phyloP scores from a whole-genome alignment of 1,140 invertebrate species.

The Euura lappo region DNA sequence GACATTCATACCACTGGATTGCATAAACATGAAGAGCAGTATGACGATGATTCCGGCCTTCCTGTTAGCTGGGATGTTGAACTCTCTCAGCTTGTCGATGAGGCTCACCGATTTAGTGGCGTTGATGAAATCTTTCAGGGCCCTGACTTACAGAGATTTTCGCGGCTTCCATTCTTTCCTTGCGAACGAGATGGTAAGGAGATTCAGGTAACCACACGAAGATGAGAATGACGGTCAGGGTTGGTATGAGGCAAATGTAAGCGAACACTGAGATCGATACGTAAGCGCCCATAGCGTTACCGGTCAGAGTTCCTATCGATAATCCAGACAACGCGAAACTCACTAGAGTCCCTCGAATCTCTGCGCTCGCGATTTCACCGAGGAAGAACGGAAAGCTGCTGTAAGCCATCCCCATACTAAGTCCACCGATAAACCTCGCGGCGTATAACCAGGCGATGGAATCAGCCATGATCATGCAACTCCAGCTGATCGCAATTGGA shows the following conservation, averaged over 20 bases:
- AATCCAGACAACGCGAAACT: constrained; percentile 58
- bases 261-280: constrained; percentile 64
- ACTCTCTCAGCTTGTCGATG: constrained; percentile 44
- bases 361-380: constrained; percentile 68
- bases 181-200: constrained; percentile 71
- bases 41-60: constrained; percentile 68
- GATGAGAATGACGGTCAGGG: constrained; percentile 64
- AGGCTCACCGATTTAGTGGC: constrained; percentile 18
- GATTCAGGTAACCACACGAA: constrained; percentile 76
- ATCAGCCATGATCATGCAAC: constrained; percentile 63
- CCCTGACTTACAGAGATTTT: constrained; percentile 46
- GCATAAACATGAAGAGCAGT: constrained; percentile 72
- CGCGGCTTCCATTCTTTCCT: constrained; percentile 64
- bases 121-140: constrained; percentile 36
- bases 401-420: constrained; percentile 69
- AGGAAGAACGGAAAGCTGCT: constrained; percentile 71
- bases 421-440: constrained; percentile 63
- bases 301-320: constrained; percentile 69
- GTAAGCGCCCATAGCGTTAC: constrained; percentile 70
- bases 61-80: constrained; percentile 48
- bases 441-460: constrained; percentile 62
- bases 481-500: constrained; percentile 69
- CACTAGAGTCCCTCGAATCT: constrained; percentile 71
- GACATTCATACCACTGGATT: constrained; percentile 74
- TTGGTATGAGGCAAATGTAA: constrained; percentile 60